A percentile compares a stretch with the other conserved stretches of the same genome.
Conservation (phyloP, 2,888 invertebrate species). For the Notodonta ziczac region DNA sequence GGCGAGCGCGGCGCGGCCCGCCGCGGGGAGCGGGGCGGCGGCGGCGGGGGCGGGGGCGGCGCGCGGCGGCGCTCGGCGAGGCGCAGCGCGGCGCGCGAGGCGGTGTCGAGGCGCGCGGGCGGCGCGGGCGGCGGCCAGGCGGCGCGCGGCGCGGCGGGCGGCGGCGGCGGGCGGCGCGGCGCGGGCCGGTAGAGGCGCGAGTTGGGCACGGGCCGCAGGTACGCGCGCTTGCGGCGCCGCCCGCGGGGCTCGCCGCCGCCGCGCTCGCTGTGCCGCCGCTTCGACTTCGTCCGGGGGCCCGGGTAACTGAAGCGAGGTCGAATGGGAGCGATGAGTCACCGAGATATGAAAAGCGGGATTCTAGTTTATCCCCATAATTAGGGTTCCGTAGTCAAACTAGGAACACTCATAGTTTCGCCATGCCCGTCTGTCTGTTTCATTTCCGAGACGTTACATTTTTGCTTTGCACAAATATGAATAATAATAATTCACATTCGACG, state of each 20-base stretch:
- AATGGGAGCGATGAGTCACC: background rate
- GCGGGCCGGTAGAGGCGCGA: slow-evolving; percentile 66
- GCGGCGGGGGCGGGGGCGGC: slow-evolving; percentile 26
- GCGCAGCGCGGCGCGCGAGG: slow-evolving; percentile 45
- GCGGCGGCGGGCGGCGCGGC: slow-evolving; percentile 45
- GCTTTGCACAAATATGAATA: too few relatives aligned
- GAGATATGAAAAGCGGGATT: too few relatives aligned
- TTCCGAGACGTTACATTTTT: too few relatives aligned
- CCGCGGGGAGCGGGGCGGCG: slow-evolving; percentile 39
- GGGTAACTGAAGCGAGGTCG: slow-evolving; percentile 52
- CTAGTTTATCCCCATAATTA: too few relatives aligned
- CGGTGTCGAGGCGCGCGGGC: slow-evolving; percentile 41
- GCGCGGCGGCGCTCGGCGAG: slow-evolving; percentile 36
- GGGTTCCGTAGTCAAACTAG: too few relatives aligned
- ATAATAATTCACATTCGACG: too few relatives aligned
- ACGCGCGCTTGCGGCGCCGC: slow-evolving; percentile 44
- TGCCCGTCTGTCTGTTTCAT: too few relatives aligned
- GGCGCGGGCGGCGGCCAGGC: slow-evolving; percentile 49
- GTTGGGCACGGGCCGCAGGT: slow-evolving; percentile 59
- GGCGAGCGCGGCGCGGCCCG: slow-evolving; percentile 25
- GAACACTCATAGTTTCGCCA: too few relatives aligned
- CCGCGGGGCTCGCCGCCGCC: slow-evolving; percentile 29
- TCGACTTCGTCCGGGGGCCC: slow-evolving; percentile 30
- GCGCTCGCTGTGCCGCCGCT: slow-evolving; percentile 16
- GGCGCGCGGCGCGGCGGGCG: slow-evolving; percentile 42